Base-by-base conservation (phyloP, 2,113 vertebrate species). In the Lamprotornis superbus region DNA sequence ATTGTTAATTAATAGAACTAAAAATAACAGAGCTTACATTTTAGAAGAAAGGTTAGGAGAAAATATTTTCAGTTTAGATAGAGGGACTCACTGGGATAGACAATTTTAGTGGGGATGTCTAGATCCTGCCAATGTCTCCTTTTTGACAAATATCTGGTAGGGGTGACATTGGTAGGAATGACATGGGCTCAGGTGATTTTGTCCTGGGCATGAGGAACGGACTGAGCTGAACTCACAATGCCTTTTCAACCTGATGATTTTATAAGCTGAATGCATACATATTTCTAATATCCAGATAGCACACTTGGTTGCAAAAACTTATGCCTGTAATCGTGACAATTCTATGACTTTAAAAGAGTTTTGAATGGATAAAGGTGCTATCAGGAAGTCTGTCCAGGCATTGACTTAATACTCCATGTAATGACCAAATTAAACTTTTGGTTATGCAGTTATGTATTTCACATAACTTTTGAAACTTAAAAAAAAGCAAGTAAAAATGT, bases 21-120 rank as follows among this genome's bases (percentile, higher is more conserved):
- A 77, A 74, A 89, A 30, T 14, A 64, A 21, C 11, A 56, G 15
- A n/a, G 10, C 2, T 73, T 65, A 25, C 2, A 42, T 83, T 83
- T 85, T 31, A 59, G 39, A 30, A 39, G 5, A 63, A 57, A 63
- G 0, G 0, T 76, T 59, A 71, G 37, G 10, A 50, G 20, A 24
- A 50, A 77, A 89, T 46, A 30, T 0, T 5, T 12, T 22, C 20
- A 28, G 0, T n/a, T 67, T 53, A 28, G 10, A 5, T 4, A 49
- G 20, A 42, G 7, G 2, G 7, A 24, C 11, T 25, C 8, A 7
- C 8, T 12, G 40, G 4, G 3, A 61, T 22, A 52, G 19, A 14
- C 31, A 56, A 6, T 57, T 42, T 55, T 16, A 61, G 21, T 53
- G 60, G 23, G 39, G 33, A 33, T 47, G 11, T 55, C 12, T 35